These are phyloP conservation scores for Drosophila repleta DNA, from an alignment of 1,140 invertebrate genomes.

Conservation along the genomic window DNA sequence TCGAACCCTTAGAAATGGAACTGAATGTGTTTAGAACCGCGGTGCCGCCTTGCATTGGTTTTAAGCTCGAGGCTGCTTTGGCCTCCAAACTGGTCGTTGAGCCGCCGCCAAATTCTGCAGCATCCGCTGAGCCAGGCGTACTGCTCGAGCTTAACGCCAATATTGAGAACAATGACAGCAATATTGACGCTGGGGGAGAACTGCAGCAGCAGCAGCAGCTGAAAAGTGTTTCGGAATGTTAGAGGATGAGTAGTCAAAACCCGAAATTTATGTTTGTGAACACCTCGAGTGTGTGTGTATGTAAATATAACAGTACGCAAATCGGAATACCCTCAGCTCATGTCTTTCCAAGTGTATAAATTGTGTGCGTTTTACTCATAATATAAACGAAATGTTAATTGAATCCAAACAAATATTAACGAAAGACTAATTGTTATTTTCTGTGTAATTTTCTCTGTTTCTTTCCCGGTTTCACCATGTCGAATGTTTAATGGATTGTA, in stretches of 20 bases:
- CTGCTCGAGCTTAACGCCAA: slow-evolving; percentile 46
- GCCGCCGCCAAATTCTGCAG: slow-evolving; percentile 49
- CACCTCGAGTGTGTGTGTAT: slow-evolving; percentile 41
- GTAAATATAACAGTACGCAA: slow-evolving; percentile 17
- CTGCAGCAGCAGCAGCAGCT: slow-evolving; percentile 18
- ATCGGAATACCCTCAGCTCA: neutral
- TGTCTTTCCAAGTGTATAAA: slow-evolving; percentile 9
- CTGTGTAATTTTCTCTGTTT: slow-evolving; percentile 47
- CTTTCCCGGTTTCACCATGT: slow-evolving; percentile 56
- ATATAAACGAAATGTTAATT: neutral
- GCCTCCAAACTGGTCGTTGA: slow-evolving; percentile 69
- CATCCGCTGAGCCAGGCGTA: slow-evolving; percentile 31
- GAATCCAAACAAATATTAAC: neutral
- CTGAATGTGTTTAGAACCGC: slow-evolving; percentile 78
- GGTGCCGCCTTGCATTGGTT: slow-evolving; percentile 73
- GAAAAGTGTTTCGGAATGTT: slow-evolving; percentile 65
- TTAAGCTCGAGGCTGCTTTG: slow-evolving; percentile 61
- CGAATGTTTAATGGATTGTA: slow-evolving; percentile 35
- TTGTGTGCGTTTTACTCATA: slow-evolving; percentile 20
- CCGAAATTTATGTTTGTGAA: slow-evolving; percentile 34
- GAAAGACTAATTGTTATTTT: slow-evolving; percentile 47
- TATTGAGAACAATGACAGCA: slow-evolving; percentile 10
- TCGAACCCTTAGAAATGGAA: slow-evolving; percentile 69
- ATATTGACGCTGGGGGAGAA: slow-evolving; percentile 16
- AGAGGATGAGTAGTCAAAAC: slow-evolving; percentile 70